These are phyloP conservation scores for Lampris megalopsis DNA, from an alignment of 2,113 vertebrate genomes.

Conservation along the genomic window DNA sequence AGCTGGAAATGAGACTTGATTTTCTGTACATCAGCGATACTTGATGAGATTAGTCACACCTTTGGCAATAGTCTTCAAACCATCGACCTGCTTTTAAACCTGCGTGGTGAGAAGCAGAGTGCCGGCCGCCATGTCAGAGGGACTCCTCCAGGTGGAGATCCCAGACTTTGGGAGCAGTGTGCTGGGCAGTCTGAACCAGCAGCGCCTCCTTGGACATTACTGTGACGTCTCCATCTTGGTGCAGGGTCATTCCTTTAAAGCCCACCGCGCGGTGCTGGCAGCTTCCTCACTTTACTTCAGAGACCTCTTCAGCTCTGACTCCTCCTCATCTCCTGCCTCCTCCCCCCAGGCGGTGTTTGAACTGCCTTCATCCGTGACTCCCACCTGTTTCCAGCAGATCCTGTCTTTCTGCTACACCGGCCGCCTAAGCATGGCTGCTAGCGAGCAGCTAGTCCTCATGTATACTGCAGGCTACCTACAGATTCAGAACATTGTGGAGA, in stretches of 20 bases:
- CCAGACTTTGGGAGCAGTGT: conserved; percentile 96
- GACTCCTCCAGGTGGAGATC: conserved; percentile 89
- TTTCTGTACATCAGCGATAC: conserved; percentile 52
- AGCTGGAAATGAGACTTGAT: conserved; percentile 45
- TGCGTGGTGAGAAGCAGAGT: not conserved
- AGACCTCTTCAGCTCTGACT: conserved; percentile 89
- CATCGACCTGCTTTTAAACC: not conserved
- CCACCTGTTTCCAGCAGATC: conserved; percentile 96
- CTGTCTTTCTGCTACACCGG: conserved; percentile 98
- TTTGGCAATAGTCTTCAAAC: not conserved
- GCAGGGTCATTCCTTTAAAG: conserved; percentile 96
- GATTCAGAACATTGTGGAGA: conserved; percentile 98
- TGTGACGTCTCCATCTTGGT: conserved; percentile 98
- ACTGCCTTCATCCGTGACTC: conserved; percentile 92
- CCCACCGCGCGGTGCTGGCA: conserved; percentile 92
- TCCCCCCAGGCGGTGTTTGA: conserved; percentile 90
- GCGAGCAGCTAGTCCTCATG: conserved; percentile 98
- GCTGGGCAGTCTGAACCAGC: conserved; percentile 94
- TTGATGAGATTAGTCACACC: not conserved
- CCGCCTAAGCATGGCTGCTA: conserved; percentile 93
- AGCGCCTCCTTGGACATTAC: conserved; percentile 94
- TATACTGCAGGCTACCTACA: conserved; percentile 98
- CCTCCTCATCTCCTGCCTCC: conserved; percentile 11
- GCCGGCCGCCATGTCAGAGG: conserved; percentile 61
- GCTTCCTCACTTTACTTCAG: conserved; percentile 97